Percentiles rank a stretch among this genome's conserved stretches.
Evolutionary conservation across 2,888 invertebrate genomes (phyloP).

Genomic region (Caenorhabditis doughertyi): DNA sequence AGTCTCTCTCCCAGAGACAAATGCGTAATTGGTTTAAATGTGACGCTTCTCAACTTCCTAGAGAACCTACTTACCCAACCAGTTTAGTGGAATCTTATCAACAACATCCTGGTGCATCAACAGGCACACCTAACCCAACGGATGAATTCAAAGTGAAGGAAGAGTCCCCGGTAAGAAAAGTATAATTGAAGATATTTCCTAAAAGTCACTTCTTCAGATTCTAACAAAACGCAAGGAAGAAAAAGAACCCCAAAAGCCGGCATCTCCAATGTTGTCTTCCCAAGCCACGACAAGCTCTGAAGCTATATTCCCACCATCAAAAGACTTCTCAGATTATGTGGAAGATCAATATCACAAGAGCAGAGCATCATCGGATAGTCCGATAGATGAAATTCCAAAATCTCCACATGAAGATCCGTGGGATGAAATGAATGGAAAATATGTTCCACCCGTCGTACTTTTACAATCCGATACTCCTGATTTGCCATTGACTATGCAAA

Average conservation of each 20-base stretch:
- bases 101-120: constrained; percentile 27
- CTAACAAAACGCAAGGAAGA: constrained; percentile 49
- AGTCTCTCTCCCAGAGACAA: constrained; percentile 68
- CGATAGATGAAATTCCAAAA: constrained; percentile 51
- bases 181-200: background rate
- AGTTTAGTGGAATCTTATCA: constrained; percentile 52
- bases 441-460: constrained; percentile 51
- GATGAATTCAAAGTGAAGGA: constrained; percentile 37
- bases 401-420: constrained; percentile 60
- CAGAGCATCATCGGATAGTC: constrained; percentile 52
- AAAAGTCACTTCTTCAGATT: constrained; percentile 43
- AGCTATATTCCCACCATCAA: constrained; percentile 56
- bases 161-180: constrained; percentile 56
- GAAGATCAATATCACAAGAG: constrained; percentile 60
- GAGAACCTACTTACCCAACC: constrained; percentile 72
- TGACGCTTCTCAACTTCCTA: constrained; percentile 79
- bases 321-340: constrained; percentile 58
- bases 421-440: constrained; percentile 43
- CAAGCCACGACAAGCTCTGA: constrained; percentile 50
- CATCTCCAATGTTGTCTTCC: constrained; percentile 42
- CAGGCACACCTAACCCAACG: constrained; percentile 30
- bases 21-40: constrained; percentile 79
- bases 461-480: constrained; percentile 63
- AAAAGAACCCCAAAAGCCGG: constrained; percentile 27
- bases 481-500: constrained; percentile 38